These are phyloP conservation scores for Antedon mediterranea DNA, from an alignment of 53 echinoderm and acorn worm species.

Conservation along the genomic window DNA sequence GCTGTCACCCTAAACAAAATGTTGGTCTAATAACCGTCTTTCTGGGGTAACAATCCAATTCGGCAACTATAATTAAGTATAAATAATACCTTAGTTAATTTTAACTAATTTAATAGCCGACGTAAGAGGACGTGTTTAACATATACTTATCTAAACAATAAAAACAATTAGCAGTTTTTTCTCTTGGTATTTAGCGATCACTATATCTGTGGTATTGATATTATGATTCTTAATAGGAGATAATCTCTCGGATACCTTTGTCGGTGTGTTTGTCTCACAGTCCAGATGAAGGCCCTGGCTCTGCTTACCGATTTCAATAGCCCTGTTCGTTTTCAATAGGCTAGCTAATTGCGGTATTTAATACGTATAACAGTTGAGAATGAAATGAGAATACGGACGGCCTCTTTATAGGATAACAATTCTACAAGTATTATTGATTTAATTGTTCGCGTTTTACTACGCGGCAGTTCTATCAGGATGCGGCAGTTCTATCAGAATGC, in stretches of 20 bases:
- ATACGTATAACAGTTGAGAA: not conserved
- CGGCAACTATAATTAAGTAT: no score
- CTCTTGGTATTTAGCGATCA: not conserved
- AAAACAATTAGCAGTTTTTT: not conserved
- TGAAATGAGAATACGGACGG: not conserved
- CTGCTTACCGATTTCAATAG: not conserved
- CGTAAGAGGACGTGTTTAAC: not conserved
- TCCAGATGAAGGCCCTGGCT: not conserved
- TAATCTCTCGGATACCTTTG: not conserved
- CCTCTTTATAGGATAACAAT: not conserved
- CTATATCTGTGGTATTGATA: not conserved
- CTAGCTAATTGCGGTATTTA: not conserved
- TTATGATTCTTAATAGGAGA: not conserved
- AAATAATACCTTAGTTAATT: no score
- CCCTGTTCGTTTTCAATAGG: not conserved
- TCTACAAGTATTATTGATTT: not conserved
- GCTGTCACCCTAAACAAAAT: no score
- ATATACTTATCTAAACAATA: not conserved
- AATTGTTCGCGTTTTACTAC: not conserved
- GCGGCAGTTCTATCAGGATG: no score
- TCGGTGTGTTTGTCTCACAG: not conserved
- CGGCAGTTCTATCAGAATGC: no score
- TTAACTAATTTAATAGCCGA: no score
- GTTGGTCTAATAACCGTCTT: no score
- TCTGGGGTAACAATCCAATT: no score